A percentile compares a stretch with the other conserved stretches of the same genome.
Evolutionary conservation across 2,888 invertebrate genomes (phyloP).

Genomic region (Rhodophaea formosa): DNA sequence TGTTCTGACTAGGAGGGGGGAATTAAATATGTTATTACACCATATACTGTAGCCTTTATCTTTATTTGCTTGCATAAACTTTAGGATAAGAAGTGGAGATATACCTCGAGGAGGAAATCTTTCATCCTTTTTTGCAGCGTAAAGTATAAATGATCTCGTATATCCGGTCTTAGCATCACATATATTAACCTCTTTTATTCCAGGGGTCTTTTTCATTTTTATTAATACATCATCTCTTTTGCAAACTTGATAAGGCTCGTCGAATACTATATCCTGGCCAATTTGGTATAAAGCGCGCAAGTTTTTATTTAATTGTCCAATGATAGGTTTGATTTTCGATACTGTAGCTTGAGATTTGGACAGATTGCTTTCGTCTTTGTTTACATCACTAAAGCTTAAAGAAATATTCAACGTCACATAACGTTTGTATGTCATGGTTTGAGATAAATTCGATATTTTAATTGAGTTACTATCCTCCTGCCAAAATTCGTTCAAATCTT

Average conservation of each 20-base stretch:
- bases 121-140: background rate
- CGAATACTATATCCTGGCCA: slow-evolving; percentile 2
- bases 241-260: background rate
- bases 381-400: background rate
- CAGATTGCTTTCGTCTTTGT: background rate
- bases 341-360: background rate
- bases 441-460: background rate
- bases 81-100: background rate
- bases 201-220: background rate
- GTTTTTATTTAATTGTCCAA: background rate
- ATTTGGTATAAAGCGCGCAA: background rate
- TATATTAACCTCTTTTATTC: background rate
- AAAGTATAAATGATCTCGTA: background rate
- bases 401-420: background rate
- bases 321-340: background rate
- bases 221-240: background rate
- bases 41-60: slow-evolving; percentile 1
- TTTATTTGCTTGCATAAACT: background rate
- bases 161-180: slow-evolving; percentile 2
- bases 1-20: background rate
- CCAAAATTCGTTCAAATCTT: background rate
- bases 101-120: slow-evolving; percentile 1
- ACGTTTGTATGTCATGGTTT: background rate
- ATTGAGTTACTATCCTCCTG: background rate
- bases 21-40: slow-evolving; percentile 2